phyloP scores from a whole-genome alignment of 1,140 invertebrate species.

The Armadillidium nasatum region DNA sequence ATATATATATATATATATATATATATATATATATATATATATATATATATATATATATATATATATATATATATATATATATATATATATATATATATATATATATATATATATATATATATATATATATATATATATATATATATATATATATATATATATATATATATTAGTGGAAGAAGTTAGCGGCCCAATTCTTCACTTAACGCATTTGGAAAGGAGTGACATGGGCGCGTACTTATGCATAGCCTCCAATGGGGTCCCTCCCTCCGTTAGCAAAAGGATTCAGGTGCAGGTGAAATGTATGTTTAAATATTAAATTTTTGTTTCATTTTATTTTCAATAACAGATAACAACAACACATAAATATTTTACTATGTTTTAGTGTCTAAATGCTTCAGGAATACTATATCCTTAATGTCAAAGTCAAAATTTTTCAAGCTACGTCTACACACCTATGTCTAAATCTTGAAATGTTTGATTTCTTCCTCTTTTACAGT shows the following conservation, averaged over 20 bases:
- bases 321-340: no score
- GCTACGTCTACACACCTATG: background rate
- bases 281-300: slow-evolving; percentile 77
- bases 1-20: background rate
- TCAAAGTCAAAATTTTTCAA: background rate
- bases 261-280: slow-evolving; percentile 82
- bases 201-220: slow-evolving; percentile 68
- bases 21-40: no score
- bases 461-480: background rate
- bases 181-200: slow-evolving; percentile 67
- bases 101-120: background rate
- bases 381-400: no score
- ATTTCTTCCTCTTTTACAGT: slow-evolving; percentile 57
- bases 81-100: background rate
- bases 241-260: slow-evolving; percentile 82
- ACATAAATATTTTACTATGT: no score
- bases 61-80: background rate
- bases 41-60: no score
- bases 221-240: slow-evolving; percentile 81
- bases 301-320: slow-evolving; percentile 79
- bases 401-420: no score
- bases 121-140: slow-evolving; percentile 1
- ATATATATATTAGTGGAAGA: slow-evolving; percentile 50
- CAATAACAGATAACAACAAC: no score
- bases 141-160: background rate